Evolutionary conservation across 37 sponge, comb jelly and placozoan genomes (phyloP), one percentile per base, ranked within the genome.

Genomic region (Beroe forskalii): DNA sequence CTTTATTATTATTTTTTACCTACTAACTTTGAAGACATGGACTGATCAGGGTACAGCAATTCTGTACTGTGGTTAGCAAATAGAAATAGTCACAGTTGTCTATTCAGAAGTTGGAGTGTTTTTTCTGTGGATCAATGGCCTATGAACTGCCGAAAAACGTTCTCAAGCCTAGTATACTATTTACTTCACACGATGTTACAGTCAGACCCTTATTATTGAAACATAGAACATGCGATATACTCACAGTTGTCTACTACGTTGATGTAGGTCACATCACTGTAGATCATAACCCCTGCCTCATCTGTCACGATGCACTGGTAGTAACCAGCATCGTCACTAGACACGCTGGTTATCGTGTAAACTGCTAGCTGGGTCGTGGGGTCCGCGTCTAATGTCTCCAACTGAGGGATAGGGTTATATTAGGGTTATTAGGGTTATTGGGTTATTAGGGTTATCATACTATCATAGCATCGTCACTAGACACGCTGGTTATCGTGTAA

Each of bases 231-330:
- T 39, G 30, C 75, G 33, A 35, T 72, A 39, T 12, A 69, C 72
- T 69, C 32, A 69, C 55, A 80, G 40, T 80, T 44, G 31, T 80
- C 86, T 14, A 44, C 55, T 0, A 80, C 86, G 4, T 44, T 22
- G 48, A 80, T 32, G 55, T 44, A 80, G 55, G 42, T 80, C 8
- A 80, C 86, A 80, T 41, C n/a, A 37, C 86, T 80, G 86, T 80
- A 80, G 23, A 80, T 44, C 40, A 44, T 80, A 41, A 80, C 55
- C 6, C 55, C 86, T 38, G 86, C 86, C 28, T 43, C 86, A 25
- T 80, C 86, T 35, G 38, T 44, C 14, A 80, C 86, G 8, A 80
- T 37, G 27, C 86, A 80, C 86, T 80, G 86, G 30, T 80, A 80
- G 30, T 80, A 80, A 1, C 48, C 86, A 6, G 44, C 86, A 80